phyloP scores from a whole-genome alignment of 2,888 invertebrate species.

The Diarsia mendica region DNA sequence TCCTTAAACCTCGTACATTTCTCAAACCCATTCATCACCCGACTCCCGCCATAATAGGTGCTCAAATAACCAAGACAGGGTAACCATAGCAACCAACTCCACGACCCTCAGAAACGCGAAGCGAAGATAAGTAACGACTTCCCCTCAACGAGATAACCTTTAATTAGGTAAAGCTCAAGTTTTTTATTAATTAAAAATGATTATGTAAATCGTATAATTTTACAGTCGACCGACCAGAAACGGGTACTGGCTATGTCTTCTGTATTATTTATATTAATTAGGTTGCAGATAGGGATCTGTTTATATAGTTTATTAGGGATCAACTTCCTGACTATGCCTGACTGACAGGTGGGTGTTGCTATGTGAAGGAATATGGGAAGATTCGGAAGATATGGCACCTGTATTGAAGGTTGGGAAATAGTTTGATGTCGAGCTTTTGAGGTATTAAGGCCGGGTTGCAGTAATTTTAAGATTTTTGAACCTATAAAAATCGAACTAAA shows the following conservation, averaged over 20 bases:
- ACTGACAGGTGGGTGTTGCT: slow-evolving; percentile 32
- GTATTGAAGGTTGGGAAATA: neutral
- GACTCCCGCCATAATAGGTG: neutral
- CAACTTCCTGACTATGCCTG: slow-evolving; percentile 26
- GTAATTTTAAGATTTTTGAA: too few relatives aligned
- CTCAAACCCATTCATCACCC: neutral
- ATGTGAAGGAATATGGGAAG: slow-evolving; percentile 25
- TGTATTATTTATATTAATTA: slow-evolving; percentile 62
- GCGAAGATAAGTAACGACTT: slow-evolving; percentile 61
- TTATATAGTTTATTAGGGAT: slow-evolving; percentile 54
- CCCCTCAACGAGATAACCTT: slow-evolving; percentile 57
- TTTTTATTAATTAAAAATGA: slow-evolving; percentile 73
- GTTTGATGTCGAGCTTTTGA: neutral
- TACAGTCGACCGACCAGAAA: slow-evolving; percentile 65
- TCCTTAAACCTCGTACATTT: neutral
- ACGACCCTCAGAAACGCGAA: slow-evolving; percentile 37
- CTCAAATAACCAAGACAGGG: slow-evolving; percentile 21
- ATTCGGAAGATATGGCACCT: slow-evolving; percentile 20
- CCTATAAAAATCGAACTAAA: too few relatives aligned
- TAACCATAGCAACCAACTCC: slow-evolving; percentile 35
- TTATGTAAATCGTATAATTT: slow-evolving; percentile 74
- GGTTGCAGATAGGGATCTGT: slow-evolving; percentile 57
- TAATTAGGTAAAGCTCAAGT: slow-evolving; percentile 71
- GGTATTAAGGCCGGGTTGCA: too few relatives aligned
- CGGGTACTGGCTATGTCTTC: slow-evolving; percentile 43